Base-by-base conservation (phyloP, 35 echinoderm and acorn worm genomes). In the Patiria miniata region DNA sequence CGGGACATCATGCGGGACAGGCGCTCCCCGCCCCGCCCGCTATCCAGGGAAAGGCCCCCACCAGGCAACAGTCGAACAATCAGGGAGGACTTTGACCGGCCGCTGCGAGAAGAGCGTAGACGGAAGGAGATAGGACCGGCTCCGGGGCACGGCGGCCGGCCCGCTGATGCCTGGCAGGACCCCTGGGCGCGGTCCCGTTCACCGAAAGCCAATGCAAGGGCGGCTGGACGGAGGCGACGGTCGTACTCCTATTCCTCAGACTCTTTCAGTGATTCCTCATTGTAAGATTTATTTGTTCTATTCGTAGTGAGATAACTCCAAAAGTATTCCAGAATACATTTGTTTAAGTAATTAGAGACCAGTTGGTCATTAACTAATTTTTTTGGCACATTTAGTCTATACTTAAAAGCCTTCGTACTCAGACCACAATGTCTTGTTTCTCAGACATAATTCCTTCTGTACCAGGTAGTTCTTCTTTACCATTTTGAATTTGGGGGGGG, bases 101-200 rank as follows among this genome's bases (percentile, higher is more conserved):
- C 32, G 33, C 60, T 83, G 82, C 61, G 38, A 77, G 81, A 81
- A 54, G 1, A 69, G 79, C 40, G 57, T 53, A 17, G 40, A 2
- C 18, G 87, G 12, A 51, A 83, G 16, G 37, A 79, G 36, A 44
- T 33, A 18, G 58, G 44, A 17, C 79, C 37, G 1, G n/a, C 5
- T 21, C 82, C 82, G n/a, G 22, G 51, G 16, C 51, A 36, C 8
- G 21, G 30, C 36, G 50, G 83, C 42, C 85, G 82, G n/a, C 85
- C 91, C 4, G 88, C 95, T 28, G 95, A 98, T 79, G 78, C 88
- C 17, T 98, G 95, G 95, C 88, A 93, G 58, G 95, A 98, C 61
- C 95, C 95, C 39, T 98, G 95, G 95, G 89, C 91, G 14, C 87
- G 95, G 55, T 83, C 53, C 26, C 86, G 86, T 29, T 94, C 92